These are phyloP conservation scores for Lycocorax pyrrhopterus DNA, from an alignment of 2,113 vertebrate genomes.

Conservation along the genomic window DNA sequence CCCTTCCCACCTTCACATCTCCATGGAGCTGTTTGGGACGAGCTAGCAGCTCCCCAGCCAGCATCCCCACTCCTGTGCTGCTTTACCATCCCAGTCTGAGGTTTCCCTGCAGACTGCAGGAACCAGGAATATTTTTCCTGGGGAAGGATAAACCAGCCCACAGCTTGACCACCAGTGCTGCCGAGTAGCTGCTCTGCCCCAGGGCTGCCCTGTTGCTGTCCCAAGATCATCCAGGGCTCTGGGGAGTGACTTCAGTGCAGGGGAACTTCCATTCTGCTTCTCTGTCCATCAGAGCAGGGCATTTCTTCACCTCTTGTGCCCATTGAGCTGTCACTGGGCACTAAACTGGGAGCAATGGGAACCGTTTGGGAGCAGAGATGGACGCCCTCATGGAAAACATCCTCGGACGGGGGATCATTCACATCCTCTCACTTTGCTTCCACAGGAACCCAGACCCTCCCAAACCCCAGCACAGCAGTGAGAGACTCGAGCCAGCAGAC, in stretches of 20 bases:
- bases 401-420: accelerated
- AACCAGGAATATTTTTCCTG: background rate
- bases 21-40: background rate
- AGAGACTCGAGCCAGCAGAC: conserved; percentile 78
- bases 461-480: background rate
- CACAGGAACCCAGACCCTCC: conserved; percentile 72
- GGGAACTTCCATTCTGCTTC: background rate
- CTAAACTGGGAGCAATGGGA: background rate
- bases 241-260: background rate
- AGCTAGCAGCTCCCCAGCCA: background rate
- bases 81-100: background rate
- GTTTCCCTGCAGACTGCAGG: background rate
- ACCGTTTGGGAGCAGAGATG: no score
- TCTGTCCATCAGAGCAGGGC: background rate
- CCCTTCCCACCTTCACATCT: background rate
- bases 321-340: accelerated
- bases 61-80: background rate
- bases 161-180: background rate
- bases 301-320: background rate
- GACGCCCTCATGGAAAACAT: accelerated
- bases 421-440: background rate
- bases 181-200: background rate
- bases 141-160: background rate
- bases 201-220: background rate
- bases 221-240: background rate